These are phyloP conservation scores for Acanthacorydalis orientalis DNA, from an alignment of 2,888 invertebrate species.

Conservation along the genomic window DNA sequence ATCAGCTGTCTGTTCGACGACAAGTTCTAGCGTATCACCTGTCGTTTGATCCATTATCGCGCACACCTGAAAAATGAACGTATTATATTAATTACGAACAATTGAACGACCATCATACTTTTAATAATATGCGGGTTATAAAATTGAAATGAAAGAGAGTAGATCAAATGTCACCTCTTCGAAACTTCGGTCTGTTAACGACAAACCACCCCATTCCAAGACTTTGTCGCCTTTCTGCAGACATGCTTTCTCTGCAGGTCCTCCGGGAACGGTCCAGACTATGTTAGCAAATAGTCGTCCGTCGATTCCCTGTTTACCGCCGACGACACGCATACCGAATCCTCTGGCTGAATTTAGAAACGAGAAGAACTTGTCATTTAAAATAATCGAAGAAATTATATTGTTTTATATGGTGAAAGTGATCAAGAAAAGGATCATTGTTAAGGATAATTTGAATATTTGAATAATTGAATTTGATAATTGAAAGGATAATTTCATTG, in stretches of 20 bases:
- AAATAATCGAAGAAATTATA: no score
- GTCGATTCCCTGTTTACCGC: conserved; percentile 74
- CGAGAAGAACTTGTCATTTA: no score
- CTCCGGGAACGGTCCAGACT: conserved; percentile 83
- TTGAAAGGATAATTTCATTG: no score
- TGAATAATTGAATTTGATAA: no score
- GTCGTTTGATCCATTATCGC: conserved; percentile 60
- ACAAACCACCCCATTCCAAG: conserved; percentile 81
- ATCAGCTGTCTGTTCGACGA: conserved; percentile 62
- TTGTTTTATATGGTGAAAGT: no score
- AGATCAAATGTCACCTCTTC: conserved; percentile 40
- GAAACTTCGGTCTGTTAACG: conserved; percentile 78
- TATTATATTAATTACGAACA: background rate
- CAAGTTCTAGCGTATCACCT: conserved; percentile 65
- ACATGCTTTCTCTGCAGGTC: conserved; percentile 79
- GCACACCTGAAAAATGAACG: conserved; percentile 36
- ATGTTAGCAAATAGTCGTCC: conserved; percentile 79
- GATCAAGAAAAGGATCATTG: no score
- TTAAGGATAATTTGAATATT: no score
- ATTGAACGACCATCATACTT: no score
- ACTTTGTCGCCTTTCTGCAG: conserved; percentile 82
- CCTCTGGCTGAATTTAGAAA: conserved; percentile 51
- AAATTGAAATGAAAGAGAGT: no score
- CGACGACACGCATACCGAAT: conserved; percentile 88
- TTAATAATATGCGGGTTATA: no score